Evolutionary conservation across 1,140 invertebrate species (phyloP).

Genomic region (Hyles euphorbiae): DNA sequence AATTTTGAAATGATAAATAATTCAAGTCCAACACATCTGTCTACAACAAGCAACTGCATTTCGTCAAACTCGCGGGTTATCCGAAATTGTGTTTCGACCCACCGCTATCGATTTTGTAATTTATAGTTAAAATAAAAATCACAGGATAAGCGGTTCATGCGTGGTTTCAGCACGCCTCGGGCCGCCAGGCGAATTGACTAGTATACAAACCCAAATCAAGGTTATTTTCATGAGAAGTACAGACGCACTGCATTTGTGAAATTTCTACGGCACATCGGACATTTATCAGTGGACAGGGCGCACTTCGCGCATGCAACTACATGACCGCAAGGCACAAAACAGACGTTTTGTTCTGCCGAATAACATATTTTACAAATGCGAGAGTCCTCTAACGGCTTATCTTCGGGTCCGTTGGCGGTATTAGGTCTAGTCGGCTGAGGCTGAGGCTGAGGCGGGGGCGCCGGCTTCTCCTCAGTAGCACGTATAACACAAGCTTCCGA

Average conservation of each 20-base stretch:
- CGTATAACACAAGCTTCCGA: slow-evolving; percentile 42
- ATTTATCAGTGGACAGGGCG: slow-evolving; percentile 80
- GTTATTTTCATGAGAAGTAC: slow-evolving; percentile 64
- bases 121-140: slow-evolving; percentile 35
- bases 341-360: slow-evolving; percentile 86
- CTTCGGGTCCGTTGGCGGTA: slow-evolving; percentile 14
- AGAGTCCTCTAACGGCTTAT: slow-evolving; percentile 46
- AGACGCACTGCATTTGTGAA: slow-evolving; percentile 68
- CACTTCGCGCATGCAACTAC: slow-evolving; percentile 92
- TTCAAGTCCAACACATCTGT: slow-evolving; percentile 42
- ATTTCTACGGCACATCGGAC: slow-evolving; percentile 88
- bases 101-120: slow-evolving; percentile 9
- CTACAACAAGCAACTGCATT: slow-evolving; percentile 29
- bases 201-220: slow-evolving; percentile 35
- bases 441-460: slow-evolving; percentile 17
- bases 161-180: slow-evolving; percentile 54
- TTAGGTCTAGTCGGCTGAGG: slow-evolving; percentile 14
- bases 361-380: slow-evolving; percentile 81
- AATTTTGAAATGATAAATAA: slow-evolving; percentile 52
- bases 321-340: slow-evolving; percentile 91
- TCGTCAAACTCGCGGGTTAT: slow-evolving; percentile 27
- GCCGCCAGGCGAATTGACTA: slow-evolving; percentile 50
- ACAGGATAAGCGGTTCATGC: slow-evolving; percentile 39
- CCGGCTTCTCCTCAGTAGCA: slow-evolving; percentile 31
- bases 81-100: slow-evolving; percentile 4